Evolutionary conservation across 2,888 invertebrate species (phyloP).

Genomic region (Neria commutata): DNA sequence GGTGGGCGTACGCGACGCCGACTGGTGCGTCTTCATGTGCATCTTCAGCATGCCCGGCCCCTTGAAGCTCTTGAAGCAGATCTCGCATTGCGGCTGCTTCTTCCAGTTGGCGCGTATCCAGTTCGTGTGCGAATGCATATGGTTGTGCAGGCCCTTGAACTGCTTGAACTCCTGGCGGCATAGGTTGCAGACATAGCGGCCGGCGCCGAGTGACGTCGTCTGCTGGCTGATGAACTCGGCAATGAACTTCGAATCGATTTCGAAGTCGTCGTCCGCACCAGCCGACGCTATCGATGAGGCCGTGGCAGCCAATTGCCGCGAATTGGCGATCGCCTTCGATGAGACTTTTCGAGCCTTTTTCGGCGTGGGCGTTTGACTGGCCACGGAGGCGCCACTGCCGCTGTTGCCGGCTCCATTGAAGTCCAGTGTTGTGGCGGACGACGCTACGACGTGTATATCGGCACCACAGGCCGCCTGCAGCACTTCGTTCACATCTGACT

Average conservation of each 20-base stretch:
- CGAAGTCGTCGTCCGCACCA: constrained; percentile 51
- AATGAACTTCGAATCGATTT: constrained; percentile 55
- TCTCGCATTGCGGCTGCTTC: constrained; percentile 69
- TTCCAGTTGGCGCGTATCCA: constrained; percentile 72
- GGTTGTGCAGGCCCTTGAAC: constrained; percentile 68
- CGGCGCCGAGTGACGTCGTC: constrained; percentile 66
- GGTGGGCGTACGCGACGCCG: constrained; percentile 67
- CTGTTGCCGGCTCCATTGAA: background rate
- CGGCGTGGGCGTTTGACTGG: constrained; percentile 11
- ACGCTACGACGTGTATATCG: constrained; percentile 25
- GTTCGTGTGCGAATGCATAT: constrained; percentile 69
- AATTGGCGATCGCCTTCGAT: constrained; percentile 36
- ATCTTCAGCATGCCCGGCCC: constrained; percentile 72
- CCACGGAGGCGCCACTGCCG: background rate
- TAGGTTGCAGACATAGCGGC: constrained; percentile 68
- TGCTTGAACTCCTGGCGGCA: constrained; percentile 71
- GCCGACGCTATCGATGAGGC: constrained; percentile 53
- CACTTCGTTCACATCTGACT: constrained; percentile 33
- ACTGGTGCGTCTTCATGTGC: constrained; percentile 71
- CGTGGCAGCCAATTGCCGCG: constrained; percentile 52
- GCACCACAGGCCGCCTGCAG: constrained; percentile 31
- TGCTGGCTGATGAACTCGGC: constrained; percentile 62
- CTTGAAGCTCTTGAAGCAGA: constrained; percentile 69
- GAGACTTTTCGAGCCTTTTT: constrained; percentile 33
- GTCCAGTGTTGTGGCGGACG: background rate